These are phyloP conservation scores for Sericinus montela DNA, from an alignment of 2,888 invertebrate genomes.

Conservation along the genomic window DNA sequence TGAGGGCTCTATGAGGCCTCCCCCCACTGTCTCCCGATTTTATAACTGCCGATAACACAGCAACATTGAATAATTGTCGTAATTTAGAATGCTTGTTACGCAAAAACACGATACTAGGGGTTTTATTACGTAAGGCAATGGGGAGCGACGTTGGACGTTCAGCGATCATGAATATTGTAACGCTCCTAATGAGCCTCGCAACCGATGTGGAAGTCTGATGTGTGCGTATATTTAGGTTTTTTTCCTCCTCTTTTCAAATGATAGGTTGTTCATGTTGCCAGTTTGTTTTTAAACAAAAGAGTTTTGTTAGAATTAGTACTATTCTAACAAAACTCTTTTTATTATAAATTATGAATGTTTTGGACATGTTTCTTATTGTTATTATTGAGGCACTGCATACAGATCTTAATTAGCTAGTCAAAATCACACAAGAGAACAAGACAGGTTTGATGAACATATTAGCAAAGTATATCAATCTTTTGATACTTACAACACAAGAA, in stretches of 20 bases:
- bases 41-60: constrained; percentile 72
- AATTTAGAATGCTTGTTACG: constrained; percentile 70
- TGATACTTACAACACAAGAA: no score
- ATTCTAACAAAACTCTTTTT: no score
- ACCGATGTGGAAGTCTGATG: constrained; percentile 5
- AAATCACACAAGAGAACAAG: no score
- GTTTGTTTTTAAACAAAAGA: constrained; percentile 17
- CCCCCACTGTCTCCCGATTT: constrained; percentile 55
- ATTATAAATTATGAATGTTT: constrained; percentile 12
- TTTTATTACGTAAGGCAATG: constrained; percentile 58
- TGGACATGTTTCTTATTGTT: constrained; percentile 7
- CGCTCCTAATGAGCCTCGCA: constrained; percentile 11
- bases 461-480: no score
- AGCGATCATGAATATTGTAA: constrained; percentile 18
- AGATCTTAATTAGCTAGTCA: not conserved
- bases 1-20: constrained; percentile 40
- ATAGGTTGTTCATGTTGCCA: constrained; percentile 16
- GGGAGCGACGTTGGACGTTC: constrained; percentile 35
- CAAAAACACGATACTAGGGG: constrained; percentile 60
- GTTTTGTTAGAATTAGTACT: constrained; percentile 15
- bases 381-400: constrained; percentile 7
- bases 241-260: constrained; percentile 17
- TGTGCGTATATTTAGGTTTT: constrained; percentile 12
- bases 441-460: no score
- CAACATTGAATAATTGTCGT: constrained; percentile 76